Base-by-base conservation (phyloP, 2,797 vertebrate species). In the Melanogrammus aeglefinus region DNA sequence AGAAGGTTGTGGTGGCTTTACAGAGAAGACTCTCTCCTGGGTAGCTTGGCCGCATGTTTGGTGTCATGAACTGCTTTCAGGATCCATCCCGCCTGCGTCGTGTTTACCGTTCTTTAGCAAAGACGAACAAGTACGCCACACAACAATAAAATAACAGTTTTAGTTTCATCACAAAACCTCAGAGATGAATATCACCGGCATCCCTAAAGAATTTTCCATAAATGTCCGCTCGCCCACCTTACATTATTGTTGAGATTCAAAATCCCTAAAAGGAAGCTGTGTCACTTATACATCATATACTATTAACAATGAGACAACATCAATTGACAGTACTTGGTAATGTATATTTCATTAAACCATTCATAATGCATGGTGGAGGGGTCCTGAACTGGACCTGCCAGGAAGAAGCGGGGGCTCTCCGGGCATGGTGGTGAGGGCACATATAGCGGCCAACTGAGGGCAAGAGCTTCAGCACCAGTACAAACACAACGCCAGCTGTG, bases 401-500 rank as follows among this genome's bases (percentile, higher is more conserved):
- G 91, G 92, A 87, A 98, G 94, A 98, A 99, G 85, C 97, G 97
- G 0, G 97, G 98, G 91, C 98, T 99, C 91, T 99, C n/a, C 98
- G 0, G 98, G 98, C 96, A 98, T 98, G 21, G 95, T 97, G 91
- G 94, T 97, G 88, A 99, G 96, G 0, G 98, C 97, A 7, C 92
- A 97, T 0, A 99, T 98, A 92, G 97, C 97, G 0, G 96, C 96
- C 76, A 99, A n/a, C 97, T 0, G 97, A 93, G 27, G 97, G 97
- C 76, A 99, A 96, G 83, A n/a, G n/a, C n/a, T n/a, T n/a, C n/a
- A n/a, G 97, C 97, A 99, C 97, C 76, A 99, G 88, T 31, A 99
- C 97, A 7, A 99, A 99, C 75, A 99, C 97, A 27, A n/a, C 97
- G 95, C 97, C 97, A 99, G 94, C 97, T 99, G 91, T 99, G 97